Evolutionary conservation across 2,888 invertebrate genomes (phyloP).

Genomic region (Drosophila setosimentum): DNA sequence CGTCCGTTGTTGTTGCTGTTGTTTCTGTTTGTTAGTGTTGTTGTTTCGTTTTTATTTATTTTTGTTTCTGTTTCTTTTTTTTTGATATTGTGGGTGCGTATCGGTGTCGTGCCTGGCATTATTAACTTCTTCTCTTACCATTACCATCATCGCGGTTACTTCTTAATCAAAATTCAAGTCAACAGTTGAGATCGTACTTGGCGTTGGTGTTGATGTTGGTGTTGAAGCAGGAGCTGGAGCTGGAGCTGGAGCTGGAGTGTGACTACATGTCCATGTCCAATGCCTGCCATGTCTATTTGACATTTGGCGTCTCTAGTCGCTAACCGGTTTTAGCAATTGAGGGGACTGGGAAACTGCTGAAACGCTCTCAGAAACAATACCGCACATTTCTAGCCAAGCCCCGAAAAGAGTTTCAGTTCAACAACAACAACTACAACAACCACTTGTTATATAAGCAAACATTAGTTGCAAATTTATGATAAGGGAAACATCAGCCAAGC

Average conservation of each 20-base stretch:
- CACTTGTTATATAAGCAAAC: constrained; percentile 58
- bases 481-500: constrained; percentile 20
- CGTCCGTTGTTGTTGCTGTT: constrained; percentile 8
- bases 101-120: constrained; percentile 56
- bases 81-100: constrained; percentile 50
- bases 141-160: constrained; percentile 20
- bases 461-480: constrained; percentile 61
- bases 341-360: constrained; percentile 21
- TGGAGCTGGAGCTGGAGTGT: not conserved
- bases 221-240: not conserved
- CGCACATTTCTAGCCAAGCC: constrained; percentile 26
- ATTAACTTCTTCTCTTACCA: constrained; percentile 34
- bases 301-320: constrained; percentile 43
- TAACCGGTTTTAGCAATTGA: constrained; percentile 35
- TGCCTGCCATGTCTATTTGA: constrained; percentile 48
- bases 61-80: not conserved
- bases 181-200: constrained; percentile 4
- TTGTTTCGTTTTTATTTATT: constrained; percentile 6
- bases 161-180: constrained; percentile 61
- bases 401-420: constrained; percentile 15
- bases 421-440: not conserved
- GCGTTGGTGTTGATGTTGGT: not conserved
- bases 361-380: constrained; percentile 27
- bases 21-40: constrained; percentile 11
- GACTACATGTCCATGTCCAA: constrained; percentile 9